Percentiles rank a stretch among this genome's conserved stretches.
These are phyloP conservation scores for Chlamydotis undulata DNA, from an alignment of 2,113 vertebrate genomes.

Conservation along the genomic window DNA sequence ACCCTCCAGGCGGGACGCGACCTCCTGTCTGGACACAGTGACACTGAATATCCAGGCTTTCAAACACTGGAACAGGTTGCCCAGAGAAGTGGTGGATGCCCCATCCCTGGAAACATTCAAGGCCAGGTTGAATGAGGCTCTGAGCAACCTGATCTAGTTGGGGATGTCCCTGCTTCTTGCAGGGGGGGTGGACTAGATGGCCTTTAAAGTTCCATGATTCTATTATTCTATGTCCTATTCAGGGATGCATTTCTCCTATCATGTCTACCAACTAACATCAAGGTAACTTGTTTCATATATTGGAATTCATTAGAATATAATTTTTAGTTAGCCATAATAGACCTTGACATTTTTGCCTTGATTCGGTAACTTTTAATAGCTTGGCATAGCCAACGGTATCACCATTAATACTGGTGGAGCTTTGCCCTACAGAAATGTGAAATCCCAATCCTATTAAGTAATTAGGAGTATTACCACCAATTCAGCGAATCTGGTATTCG, in stretches of 20 bases:
- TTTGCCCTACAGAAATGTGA: background rate
- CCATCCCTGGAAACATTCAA: too few relatives aligned
- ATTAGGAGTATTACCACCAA: background rate
- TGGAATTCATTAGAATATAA: background rate
- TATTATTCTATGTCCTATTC: background rate
- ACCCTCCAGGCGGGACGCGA: background rate
- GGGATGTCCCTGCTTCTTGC: too few relatives aligned
- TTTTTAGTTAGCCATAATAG: background rate
- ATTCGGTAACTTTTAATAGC: background rate
- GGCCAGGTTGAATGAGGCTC: too few relatives aligned
- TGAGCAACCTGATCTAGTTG: too few relatives aligned
- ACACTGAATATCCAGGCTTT: background rate
- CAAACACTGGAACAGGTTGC: too few relatives aligned
- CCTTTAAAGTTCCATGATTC: too few relatives aligned
- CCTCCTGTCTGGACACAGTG: too few relatives aligned
- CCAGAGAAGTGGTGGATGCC: too few relatives aligned
- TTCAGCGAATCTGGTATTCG: background rate
- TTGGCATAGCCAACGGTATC: background rate
- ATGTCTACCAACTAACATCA: background rate
- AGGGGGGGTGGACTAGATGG: too few relatives aligned
- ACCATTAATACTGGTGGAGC: background rate
- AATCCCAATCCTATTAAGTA: background rate
- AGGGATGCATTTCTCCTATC: background rate
- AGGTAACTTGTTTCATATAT: background rate
- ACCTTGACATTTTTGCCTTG: background rate